Evolutionary conservation across 30 jellyfish, hydroid and myxozoan genomes (phyloP).

Genomic region (Turritopsis dohrnii): DNA sequence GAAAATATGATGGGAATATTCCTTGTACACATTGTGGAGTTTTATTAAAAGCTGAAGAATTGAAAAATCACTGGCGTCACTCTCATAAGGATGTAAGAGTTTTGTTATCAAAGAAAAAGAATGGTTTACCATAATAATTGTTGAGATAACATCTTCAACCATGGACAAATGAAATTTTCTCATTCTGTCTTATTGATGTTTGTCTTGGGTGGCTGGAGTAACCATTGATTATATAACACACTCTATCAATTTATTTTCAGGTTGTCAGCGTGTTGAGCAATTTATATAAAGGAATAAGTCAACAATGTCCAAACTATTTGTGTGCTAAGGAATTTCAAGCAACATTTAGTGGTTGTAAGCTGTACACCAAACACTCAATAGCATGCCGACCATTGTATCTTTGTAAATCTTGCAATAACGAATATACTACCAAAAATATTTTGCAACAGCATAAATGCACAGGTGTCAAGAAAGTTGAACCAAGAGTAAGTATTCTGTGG

Average conservation of each 20-base stretch:
- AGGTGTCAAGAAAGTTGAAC: conserved; percentile 7
- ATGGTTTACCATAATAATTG: too few relatives aligned
- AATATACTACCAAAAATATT: conserved; percentile 16
- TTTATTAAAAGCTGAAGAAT: not conserved
- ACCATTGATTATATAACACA: too few relatives aligned
- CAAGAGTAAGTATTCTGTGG: not conserved
- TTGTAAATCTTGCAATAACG: conserved; percentile 28
- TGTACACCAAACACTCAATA: conserved; percentile 28
- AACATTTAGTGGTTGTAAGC: conserved; percentile 10
- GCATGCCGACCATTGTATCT: conserved; percentile 25
- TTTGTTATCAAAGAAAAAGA: too few relatives aligned
- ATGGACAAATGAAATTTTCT: too few relatives aligned
- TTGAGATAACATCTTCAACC: too few relatives aligned
- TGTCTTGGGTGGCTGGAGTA: too few relatives aligned
- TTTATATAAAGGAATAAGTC: conserved; percentile 2
- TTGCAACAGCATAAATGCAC: conserved; percentile 17
- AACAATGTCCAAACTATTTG: conserved; percentile 21
- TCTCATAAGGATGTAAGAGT: conserved; percentile 21
- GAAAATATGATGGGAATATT: conserved; percentile 9
- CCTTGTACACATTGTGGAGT: conserved; percentile 36
- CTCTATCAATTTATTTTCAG: not conserved
- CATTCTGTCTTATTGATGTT: too few relatives aligned
- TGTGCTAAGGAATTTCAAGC: conserved; percentile 13
- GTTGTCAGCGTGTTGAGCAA: not conserved
- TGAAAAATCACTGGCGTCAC: conserved; percentile 8